Evolutionary conservation across 2,888 invertebrate genomes (phyloP), one percentile per base, ranked within the genome.

Genomic region (Alloplasta piceator): DNA sequence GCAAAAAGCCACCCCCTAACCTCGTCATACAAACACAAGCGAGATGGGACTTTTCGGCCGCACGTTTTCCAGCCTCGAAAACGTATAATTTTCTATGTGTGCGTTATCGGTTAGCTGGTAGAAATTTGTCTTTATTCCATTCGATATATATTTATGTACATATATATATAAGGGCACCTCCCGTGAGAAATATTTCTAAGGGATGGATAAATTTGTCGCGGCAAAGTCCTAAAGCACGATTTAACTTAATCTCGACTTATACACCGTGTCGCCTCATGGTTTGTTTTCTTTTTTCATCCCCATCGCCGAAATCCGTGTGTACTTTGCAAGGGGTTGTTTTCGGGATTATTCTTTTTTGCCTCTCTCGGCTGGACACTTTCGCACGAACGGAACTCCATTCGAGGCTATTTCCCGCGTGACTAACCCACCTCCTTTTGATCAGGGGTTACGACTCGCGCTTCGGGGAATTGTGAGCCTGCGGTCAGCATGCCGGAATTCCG

Each of bases 161-260:
- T 56, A 56, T 36, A 36, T 39, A 16, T 46, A 43, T 14, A 46
- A 46, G 16, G 6, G 9, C 6, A 41, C 14, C 61, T 14, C 48
- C n/a, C 48, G n/a, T 5, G 52, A 70, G 41, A 74, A 64, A 74
- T 74, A 74, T 61, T 38, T 39, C 63, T 7, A 26, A 70, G 58
- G 43, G 55, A 26, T 10, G 36, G 39, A 81, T 78, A 80, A 77
- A 73, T 66, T 60, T 78, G 46, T 60, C 50, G 50, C 12, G 4
- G 10, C 68, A 48, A 67, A 80, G 82, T 87, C 87, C 88, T 91
- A 91, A 91, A 90, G 87, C 86, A 87, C 87, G 86, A 88, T 91
- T 89, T 90, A 86, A 81, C 85, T 86, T 90, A 90, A 91, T 88
- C 88, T 89, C 89, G 89, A 91, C 89, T 91, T 91, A 90, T 89